phyloP scores from a whole-genome alignment of 2,113 vertebrate species.

The Percina caprodes region DNA sequence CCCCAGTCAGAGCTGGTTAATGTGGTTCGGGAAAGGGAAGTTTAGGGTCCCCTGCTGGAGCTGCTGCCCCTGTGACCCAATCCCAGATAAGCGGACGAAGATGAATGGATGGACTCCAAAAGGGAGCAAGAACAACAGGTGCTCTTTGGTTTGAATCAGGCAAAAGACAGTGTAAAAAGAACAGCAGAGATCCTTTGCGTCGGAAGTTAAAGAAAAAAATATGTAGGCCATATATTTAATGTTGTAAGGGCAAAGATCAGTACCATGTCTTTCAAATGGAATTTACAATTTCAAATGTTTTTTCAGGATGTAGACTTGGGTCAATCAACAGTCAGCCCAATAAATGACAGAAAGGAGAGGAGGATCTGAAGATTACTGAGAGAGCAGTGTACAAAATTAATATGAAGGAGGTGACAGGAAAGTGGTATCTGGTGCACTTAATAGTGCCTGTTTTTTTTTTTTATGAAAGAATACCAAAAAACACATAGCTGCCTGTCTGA shows the following conservation, averaged over 20 bases:
- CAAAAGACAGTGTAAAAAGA: too few relatives aligned
- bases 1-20: too few relatives aligned
- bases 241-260: not conserved
- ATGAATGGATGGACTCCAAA: too few relatives aligned
- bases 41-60: too few relatives aligned
- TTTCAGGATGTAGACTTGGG: not conserved
- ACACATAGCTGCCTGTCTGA: not conserved
- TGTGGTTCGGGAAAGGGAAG: too few relatives aligned
- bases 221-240: not conserved
- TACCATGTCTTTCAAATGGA: not conserved
- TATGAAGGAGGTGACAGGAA: not conserved
- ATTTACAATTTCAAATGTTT: not conserved
- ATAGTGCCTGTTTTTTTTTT: constrained; percentile 7
- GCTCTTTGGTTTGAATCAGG: too few relatives aligned
- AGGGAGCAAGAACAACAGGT: too few relatives aligned
- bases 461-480: constrained; percentile 25
- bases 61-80: too few relatives aligned
- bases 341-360: not conserved
- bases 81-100: too few relatives aligned
- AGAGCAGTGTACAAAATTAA: not conserved
- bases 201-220: constrained; percentile 6
- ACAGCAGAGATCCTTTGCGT: too few relatives aligned
- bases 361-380: not conserved
- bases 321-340: not conserved
- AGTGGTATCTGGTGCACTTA: not conserved